A percentile compares a stretch with the other conserved stretches of the same genome.
Evolutionary conservation across 92 coral and sea anemone species (phyloP).

Genomic region (Anthopleura xanthogrammica): DNA sequence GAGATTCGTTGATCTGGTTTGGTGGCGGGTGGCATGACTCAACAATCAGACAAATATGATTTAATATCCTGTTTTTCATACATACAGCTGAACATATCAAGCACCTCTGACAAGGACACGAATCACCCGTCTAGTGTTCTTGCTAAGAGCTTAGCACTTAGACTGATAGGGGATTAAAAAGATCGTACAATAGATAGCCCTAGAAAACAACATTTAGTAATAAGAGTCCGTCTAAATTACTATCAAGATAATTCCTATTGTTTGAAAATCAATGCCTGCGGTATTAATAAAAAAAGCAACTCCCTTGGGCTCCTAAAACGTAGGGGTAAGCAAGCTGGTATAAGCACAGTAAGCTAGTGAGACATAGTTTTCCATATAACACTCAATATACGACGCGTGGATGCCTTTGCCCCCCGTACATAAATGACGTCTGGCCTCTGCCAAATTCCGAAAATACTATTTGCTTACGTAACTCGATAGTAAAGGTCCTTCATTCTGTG

Average conservation of each 20-base stretch:
- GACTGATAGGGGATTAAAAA: slow-evolving; percentile 3
- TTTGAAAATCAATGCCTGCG: not conserved
- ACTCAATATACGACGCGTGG: slow-evolving; percentile 18
- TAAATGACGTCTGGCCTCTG: slow-evolving; percentile 26
- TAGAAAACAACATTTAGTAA: not conserved
- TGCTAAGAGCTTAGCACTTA: slow-evolving; percentile 7
- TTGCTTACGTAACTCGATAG: slow-evolving; percentile 41
- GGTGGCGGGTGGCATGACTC: not conserved
- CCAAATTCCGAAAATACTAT: slow-evolving; percentile 42
- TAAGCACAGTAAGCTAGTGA: not conserved
- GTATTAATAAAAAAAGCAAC: not conserved
- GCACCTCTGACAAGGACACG: not conserved
- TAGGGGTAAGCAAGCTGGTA: not conserved
- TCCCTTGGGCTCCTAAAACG: not conserved
- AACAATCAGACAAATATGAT: not conserved
- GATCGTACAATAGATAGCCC: slow-evolving; percentile 2
- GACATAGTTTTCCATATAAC: not conserved
- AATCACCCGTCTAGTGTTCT: slow-evolving; percentile 1
- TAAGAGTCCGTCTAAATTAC: not conserved
- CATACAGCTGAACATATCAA: not conserved
- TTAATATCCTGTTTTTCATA: not conserved
- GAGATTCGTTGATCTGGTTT: no score
- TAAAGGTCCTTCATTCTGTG: slow-evolving; percentile 8
- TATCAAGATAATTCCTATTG: not conserved
- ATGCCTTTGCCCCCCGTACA: slow-evolving; percentile 2